phyloP scores from a whole-genome alignment of 2,113 vertebrate genomes.

The Falco punctatus region DNA sequence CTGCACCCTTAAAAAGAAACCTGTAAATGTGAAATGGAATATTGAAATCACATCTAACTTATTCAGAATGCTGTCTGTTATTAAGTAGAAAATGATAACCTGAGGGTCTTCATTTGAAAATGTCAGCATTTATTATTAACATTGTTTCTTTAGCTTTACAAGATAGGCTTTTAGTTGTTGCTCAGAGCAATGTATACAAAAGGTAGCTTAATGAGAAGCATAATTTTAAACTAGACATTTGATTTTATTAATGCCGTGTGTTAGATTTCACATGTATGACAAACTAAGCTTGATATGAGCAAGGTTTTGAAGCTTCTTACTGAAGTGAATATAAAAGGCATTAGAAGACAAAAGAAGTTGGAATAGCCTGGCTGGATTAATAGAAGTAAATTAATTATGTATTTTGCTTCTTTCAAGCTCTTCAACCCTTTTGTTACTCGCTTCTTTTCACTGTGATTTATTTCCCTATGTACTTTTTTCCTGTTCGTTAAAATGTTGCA shows the following conservation, averaged over 20 bases:
- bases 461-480: neutral
- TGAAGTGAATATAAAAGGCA: neutral
- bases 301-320: neutral
- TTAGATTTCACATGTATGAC: neutral
- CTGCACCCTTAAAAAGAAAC: neutral
- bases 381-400: neutral
- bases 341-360: neutral
- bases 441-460: neutral
- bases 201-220: neutral
- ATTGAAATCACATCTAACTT: constrained; percentile 7
- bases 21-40: neutral
- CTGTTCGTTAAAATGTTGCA: neutral
- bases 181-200: neutral
- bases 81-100: constrained; percentile 17
- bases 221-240: neutral
- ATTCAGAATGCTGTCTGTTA: constrained; percentile 5
- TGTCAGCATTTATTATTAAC: constrained; percentile 31
- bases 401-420: neutral
- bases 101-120: constrained; percentile 17
- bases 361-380: neutral
- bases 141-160: neutral
- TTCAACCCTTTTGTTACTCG: neutral
- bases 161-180: neutral
- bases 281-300: neutral
- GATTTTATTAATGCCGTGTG: neutral